phyloP scores from a whole-genome alignment of 2,113 vertebrate genomes.

The Caranx ignobilis region DNA sequence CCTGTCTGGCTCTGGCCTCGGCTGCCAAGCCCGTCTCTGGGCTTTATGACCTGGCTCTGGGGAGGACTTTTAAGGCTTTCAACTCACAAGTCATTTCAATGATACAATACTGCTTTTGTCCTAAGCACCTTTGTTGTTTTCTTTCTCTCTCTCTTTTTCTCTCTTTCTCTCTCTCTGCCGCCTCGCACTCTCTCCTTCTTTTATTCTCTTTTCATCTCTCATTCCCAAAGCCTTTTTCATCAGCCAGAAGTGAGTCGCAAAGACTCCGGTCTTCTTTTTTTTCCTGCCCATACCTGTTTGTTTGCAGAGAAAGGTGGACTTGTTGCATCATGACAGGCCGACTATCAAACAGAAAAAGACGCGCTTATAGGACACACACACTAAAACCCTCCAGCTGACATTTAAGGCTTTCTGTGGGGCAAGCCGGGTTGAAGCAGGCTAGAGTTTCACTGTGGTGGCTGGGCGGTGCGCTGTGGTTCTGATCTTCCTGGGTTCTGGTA shows the following conservation, averaged over 20 bases:
- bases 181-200: conserved; percentile 48
- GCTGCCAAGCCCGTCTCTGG: conserved; percentile 80
- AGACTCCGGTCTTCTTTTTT: conserved; percentile 24
- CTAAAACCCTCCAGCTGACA: conserved; percentile 58
- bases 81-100: conserved; percentile 85
- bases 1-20: conserved; percentile 77
- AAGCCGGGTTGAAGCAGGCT: conserved; percentile 66
- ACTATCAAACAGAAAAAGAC: conserved; percentile 52
- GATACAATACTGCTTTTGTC: conserved; percentile 88
- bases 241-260: conserved; percentile 30
- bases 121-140: conserved; percentile 81
- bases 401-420: conserved; percentile 58
- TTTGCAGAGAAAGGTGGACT: conserved; percentile 65
- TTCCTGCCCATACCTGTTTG: conserved; percentile 66
- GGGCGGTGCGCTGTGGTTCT: conserved; percentile 77
- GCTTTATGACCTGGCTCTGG: conserved; percentile 85
- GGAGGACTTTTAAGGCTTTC: conserved; percentile 86
- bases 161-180: conserved; percentile 55
- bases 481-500: conserved; percentile 77
- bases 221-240: conserved; percentile 50
- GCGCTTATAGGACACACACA: conserved; percentile 38
- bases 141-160: conserved; percentile 59
- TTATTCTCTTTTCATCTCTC: conserved; percentile 60
- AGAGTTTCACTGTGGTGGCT: conserved; percentile 78
- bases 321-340: conserved; percentile 65